Evolutionary conservation across 2,888 invertebrate species (phyloP), one percentile per base, ranked within the genome.

Genomic region (Chloroclysta siterata): DNA sequence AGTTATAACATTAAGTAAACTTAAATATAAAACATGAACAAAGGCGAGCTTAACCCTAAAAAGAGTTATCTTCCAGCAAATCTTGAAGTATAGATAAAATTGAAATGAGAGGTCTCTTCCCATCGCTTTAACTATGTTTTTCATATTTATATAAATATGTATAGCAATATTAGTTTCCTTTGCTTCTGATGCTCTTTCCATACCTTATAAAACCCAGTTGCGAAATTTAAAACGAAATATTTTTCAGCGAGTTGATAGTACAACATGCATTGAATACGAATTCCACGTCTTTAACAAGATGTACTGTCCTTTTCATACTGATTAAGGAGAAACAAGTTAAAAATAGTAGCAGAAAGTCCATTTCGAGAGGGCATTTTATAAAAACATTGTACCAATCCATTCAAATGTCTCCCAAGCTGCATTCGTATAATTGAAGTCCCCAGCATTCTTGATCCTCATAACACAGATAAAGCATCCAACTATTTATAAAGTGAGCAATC

Each of bases 401-500:
- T 85, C 85, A 88, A 82, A 85, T 83, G 84, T 87, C 85, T 75
- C 72, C 76, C 73, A 75, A 75, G 79, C 77, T 77, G 77, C 76
- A 74, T 78, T 79, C 78, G 76, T 77, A 79, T 80, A 77, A 83
- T 80, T 77, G 76, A 78, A 78, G 73, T 70, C 67, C 57, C 63
- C 58, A 61, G 69, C 74, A 73, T 75, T 73, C 79, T 76, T 77
- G 76, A 75, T 79, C 72, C 74, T 80, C 72, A 73, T 75, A 80
- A 77, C 73, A 74, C 72, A 77, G 74, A 75, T 72, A 73, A 68
- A 69, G 63, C 68, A 63, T 47, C 13, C 69, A 69, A 71, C 71
- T 83, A 81, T 80, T 74, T 80, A 76, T 76, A 79, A 75, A 65
- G 55, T 65, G 65, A 72, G 68, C 75, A 72, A 73, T 76, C 75